These are phyloP conservation scores for Amphibalanus amphitrite DNA, from an alignment of 1,140 invertebrate genomes.

Conservation along the genomic window DNA sequence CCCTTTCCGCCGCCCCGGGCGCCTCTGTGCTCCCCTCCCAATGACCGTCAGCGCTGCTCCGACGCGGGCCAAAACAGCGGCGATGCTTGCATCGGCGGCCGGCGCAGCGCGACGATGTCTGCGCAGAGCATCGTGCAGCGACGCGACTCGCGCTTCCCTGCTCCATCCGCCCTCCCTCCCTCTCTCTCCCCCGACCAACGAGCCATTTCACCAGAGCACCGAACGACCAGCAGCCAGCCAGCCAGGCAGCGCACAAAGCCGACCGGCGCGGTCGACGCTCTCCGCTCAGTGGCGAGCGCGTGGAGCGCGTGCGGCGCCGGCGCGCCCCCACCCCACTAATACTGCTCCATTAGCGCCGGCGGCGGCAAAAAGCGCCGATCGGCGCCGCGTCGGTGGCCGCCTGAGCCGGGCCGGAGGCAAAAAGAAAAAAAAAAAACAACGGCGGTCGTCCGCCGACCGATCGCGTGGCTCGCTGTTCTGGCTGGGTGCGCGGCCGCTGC, in stretches of 20 bases:
- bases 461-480: not conserved
- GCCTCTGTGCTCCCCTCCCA: too few species aligned
- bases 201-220: too few species aligned
- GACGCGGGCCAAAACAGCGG: not conserved
- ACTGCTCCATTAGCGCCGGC: not conserved
- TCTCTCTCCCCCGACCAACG: too few species aligned
- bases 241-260: not conserved
- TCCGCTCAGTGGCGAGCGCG: too few species aligned
- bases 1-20: not conserved
- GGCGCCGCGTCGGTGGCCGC: not conserved
- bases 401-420: not conserved
- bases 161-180: too few species aligned
- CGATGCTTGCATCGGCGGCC: too few species aligned
- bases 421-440: not conserved
- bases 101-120: too few species aligned
- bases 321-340: not conserved
- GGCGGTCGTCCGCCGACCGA: not conserved
- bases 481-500: not conserved
- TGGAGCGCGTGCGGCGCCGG: not conserved
- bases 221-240: not conserved
- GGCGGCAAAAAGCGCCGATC: not conserved
- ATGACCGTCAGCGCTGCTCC: not conserved
- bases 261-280: not conserved
- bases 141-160: too few species aligned
- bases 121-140: too few species aligned